Evolutionary conservation across 2,113 vertebrate genomes (phyloP).

Genomic region (Sclerurus mexicanus): DNA sequence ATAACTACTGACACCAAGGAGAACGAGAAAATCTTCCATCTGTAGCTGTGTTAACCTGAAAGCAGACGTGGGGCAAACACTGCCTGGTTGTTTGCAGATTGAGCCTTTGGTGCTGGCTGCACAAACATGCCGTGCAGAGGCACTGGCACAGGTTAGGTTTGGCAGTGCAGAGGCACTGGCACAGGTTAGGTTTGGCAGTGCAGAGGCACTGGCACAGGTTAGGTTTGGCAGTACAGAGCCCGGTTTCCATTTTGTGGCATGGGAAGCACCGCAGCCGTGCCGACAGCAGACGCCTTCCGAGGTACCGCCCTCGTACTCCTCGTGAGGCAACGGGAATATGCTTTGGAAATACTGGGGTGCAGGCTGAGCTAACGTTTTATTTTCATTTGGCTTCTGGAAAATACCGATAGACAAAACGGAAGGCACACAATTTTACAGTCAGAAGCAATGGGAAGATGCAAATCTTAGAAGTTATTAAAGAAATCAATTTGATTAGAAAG

Average conservation of each 20-base stretch:
- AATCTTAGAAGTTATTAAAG: neutral
- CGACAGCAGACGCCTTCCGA: neutral
- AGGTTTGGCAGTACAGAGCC: neutral
- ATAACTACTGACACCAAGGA: neutral
- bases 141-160: neutral
- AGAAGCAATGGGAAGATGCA: neutral
- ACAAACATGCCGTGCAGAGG: neutral
- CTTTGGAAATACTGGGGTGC: neutral
- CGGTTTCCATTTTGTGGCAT: neutral
- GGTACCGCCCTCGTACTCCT: neutral
- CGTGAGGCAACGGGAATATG: neutral
- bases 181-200: neutral
- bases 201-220: neutral
- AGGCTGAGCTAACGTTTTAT: neutral
- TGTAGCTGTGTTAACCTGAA: constrained; percentile 12
- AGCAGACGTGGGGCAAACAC: neutral
- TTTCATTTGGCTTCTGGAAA: neutral
- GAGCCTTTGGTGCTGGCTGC: neutral
- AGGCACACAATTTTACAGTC: neutral
- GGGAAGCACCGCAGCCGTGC: neutral
- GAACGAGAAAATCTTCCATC: constrained; percentile 12
- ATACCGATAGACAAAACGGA: neutral
- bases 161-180: neutral
- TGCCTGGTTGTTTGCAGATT: neutral
- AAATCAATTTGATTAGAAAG: neutral